phyloP scores from a whole-genome alignment of 2,797 vertebrate genomes.

The Caiman crocodilus region DNA sequence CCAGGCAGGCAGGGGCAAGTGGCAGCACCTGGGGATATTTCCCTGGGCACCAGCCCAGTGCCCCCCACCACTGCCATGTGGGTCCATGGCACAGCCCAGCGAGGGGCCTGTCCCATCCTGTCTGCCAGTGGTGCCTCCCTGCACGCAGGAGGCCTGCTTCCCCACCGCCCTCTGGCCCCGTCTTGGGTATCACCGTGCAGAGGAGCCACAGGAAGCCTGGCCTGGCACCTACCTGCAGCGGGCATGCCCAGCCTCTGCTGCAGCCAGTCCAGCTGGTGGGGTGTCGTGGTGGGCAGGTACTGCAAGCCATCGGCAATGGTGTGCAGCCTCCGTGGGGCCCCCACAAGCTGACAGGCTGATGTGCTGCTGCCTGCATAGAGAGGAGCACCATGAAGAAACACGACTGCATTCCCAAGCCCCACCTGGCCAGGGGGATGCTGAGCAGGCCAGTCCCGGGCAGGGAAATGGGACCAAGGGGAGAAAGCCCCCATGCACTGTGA shows the following conservation, averaged over 20 bases:
- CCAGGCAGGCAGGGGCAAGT: neutral
- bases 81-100: accelerated
- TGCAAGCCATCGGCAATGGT: slow-evolving; percentile 78
- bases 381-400: accelerated
- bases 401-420: accelerated
- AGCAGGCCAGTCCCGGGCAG: accelerated
- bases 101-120: too few species aligned
- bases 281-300: slow-evolving; percentile 83
- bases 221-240: slow-evolving; percentile 79
- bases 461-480: too few species aligned
- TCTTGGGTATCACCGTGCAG: too few species aligned
- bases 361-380: slow-evolving; percentile 80
- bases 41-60: neutral
- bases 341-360: slow-evolving; percentile 73
- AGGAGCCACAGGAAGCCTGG: accelerated
- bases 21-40: accelerated
- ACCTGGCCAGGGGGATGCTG: accelerated
- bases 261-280: slow-evolving; percentile 73
- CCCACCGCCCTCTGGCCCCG: neutral
- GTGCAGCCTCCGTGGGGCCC: slow-evolving; percentile 84
- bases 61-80: accelerated
- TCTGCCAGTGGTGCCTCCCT: too few species aligned
- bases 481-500: neutral
- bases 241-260: slow-evolving; percentile 79
- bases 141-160: too few species aligned